Evolutionary conservation across 1,140 invertebrate genomes (phyloP).

Genomic region (Ceratitis capitata): DNA sequence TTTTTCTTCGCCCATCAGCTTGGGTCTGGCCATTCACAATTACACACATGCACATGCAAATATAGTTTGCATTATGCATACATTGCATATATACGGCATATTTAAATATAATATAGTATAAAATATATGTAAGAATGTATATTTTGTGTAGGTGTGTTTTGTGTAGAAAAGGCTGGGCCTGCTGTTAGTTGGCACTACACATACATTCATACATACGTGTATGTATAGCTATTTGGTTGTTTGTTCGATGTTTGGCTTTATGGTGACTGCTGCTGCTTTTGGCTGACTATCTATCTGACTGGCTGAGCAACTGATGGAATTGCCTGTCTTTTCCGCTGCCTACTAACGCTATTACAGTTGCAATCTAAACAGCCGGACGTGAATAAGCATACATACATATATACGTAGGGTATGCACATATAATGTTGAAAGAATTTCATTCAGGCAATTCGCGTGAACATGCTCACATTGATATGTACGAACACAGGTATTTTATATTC

Average conservation of each 20-base stretch:
- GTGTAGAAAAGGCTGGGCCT: not conserved
- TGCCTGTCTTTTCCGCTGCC: not conserved
- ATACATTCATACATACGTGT: not conserved
- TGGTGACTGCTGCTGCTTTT: not conserved
- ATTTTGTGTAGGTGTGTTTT: not conserved
- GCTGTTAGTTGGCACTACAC: not conserved
- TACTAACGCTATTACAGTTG: not conserved
- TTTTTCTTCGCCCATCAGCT: not conserved
- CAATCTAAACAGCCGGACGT: slow-evolving; percentile 9
- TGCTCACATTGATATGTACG: not conserved
- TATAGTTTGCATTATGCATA: not conserved
- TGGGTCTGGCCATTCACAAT: not conserved
- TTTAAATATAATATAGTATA: no score
- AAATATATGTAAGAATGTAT: not conserved
- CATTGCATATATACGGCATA: no score
- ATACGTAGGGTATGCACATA: not conserved
- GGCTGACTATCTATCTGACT: not conserved
- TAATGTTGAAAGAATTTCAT: not conserved
- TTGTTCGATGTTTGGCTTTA: not conserved
- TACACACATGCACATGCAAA: not conserved
- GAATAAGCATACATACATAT: not conserved
- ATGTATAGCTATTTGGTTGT: not conserved
- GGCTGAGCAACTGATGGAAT: not conserved
- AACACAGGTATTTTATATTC: no score
- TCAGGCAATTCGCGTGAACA: not conserved